Conservation (phyloP, 2,113 vertebrate species). For the Bos indicus region DNA sequence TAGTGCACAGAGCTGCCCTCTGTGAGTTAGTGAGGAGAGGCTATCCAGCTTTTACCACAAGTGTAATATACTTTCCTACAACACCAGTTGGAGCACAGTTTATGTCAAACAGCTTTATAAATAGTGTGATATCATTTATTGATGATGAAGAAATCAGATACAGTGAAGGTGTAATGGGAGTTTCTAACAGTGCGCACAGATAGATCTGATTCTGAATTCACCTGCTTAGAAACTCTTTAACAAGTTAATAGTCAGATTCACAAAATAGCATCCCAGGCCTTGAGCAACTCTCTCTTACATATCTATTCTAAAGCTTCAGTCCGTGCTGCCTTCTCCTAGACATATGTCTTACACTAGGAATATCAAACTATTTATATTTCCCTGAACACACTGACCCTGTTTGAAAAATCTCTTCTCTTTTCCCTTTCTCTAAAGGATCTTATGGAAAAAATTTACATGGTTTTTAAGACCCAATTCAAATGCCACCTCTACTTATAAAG, state of each 20-base stretch:
- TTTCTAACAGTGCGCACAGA: not conserved
- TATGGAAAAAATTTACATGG: not conserved
- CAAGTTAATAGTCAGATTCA: not conserved
- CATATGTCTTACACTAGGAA: not conserved
- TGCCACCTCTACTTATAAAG: not conserved
- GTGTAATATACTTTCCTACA: not conserved
- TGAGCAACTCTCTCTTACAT: not conserved
- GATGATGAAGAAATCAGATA: not conserved
- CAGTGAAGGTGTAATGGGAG: not conserved
- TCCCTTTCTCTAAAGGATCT: not conserved
- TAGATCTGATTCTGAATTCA: not conserved
- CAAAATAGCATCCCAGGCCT: not conserved
- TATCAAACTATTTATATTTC: not conserved
- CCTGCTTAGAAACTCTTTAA: not conserved
- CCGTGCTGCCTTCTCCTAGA: not conserved
- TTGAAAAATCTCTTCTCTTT: not conserved
- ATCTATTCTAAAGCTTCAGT: not conserved
- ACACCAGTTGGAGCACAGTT: not conserved
- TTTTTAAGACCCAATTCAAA: not conserved
- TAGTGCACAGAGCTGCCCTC: not conserved
- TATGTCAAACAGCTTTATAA: not conserved
- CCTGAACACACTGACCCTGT: not conserved
- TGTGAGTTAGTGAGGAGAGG: fast-evolving
- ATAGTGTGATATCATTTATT: not conserved
- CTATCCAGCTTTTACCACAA: too few species aligned